A percentile compares a stretch with the other conserved stretches of the same genome.
These are phyloP conservation scores for Epizoanthus rinbou DNA, from an alignment of 92 coral and sea anemone genomes.

Conservation along the genomic window DNA sequence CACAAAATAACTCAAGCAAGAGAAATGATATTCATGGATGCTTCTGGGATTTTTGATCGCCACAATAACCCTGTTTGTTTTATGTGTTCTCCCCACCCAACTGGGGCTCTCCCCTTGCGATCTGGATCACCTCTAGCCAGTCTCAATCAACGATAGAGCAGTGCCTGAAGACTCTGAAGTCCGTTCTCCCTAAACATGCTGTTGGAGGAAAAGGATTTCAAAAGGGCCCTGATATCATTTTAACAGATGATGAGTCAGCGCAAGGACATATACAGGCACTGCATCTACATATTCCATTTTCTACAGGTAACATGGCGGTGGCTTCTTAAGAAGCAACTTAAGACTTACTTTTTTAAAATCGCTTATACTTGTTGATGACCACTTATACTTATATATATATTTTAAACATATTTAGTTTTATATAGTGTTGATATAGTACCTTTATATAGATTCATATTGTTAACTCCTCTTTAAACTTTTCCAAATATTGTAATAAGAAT, in stretches of 20 bases:
- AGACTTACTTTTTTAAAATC: too few relatives aligned
- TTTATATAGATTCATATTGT: too few relatives aligned
- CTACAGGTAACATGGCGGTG: conserved; percentile 63
- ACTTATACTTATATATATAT: too few relatives aligned
- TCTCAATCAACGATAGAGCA: conserved; percentile 20
- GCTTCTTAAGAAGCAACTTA: conserved; percentile 11
- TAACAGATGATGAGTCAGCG: conserved; percentile 60
- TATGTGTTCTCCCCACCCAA: conserved; percentile 57
- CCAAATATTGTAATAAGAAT: too few relatives aligned
- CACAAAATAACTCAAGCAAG: conserved; percentile 53
- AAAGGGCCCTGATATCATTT: conserved; percentile 46
- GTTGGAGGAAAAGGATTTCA: conserved; percentile 52
- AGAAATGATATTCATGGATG: conserved; percentile 67
- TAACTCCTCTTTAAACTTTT: too few relatives aligned
- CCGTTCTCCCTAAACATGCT: conserved; percentile 36
- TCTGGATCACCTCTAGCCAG: conserved; percentile 55
- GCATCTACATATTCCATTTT: conserved; percentile 55
- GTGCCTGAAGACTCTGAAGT: conserved; percentile 35
- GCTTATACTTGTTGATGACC: too few relatives aligned
- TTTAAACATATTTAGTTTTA: too few relatives aligned
- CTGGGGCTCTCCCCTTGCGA: conserved; percentile 56
- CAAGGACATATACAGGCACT: conserved; percentile 62
- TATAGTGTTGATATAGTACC: too few relatives aligned
- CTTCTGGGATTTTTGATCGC: conserved; percentile 56
- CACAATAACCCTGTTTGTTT: conserved; percentile 58